These are phyloP conservation scores for Papilio protenor DNA, from an alignment of 2,888 invertebrate genomes.

Conservation along the genomic window DNA sequence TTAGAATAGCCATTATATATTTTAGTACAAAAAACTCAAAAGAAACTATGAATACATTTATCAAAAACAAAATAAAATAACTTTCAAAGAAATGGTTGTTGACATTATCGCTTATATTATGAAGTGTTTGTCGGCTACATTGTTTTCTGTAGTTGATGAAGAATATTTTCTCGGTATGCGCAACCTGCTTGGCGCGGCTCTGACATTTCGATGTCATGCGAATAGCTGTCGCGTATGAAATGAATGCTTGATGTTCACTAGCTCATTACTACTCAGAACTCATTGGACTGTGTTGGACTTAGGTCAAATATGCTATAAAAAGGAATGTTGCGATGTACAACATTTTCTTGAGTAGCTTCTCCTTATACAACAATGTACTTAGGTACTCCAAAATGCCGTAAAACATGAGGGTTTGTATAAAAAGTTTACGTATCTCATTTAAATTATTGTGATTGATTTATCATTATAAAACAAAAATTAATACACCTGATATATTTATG, in stretches of 20 bases:
- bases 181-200: conserved; percentile 30
- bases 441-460: conserved; percentile 21
- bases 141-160: conserved; percentile 12
- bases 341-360: conserved; percentile 8
- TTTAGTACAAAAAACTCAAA: neutral
- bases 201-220: conserved; percentile 33
- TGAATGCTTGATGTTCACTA: conserved; percentile 49
- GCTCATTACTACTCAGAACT: conserved; percentile 62
- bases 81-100: neutral
- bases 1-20: neutral
- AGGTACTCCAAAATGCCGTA: neutral
- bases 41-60: neutral
- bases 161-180: conserved; percentile 26
- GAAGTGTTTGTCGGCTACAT: neutral
- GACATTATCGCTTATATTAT: neutral
- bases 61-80: neutral
- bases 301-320: conserved; percentile 48
- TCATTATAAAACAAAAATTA: conserved; percentile 16
- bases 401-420: neutral
- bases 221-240: conserved; percentile 46
- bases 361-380: neutral
- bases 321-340: conserved; percentile 35
- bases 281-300: conserved; percentile 56
- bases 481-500: neutral
- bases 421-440: neutral